A percentile compares a stretch with the other conserved stretches of the same genome.
phyloP scores from a whole-genome alignment of 2,888 invertebrate genomes.

The Siphlonurus alternatus region DNA sequence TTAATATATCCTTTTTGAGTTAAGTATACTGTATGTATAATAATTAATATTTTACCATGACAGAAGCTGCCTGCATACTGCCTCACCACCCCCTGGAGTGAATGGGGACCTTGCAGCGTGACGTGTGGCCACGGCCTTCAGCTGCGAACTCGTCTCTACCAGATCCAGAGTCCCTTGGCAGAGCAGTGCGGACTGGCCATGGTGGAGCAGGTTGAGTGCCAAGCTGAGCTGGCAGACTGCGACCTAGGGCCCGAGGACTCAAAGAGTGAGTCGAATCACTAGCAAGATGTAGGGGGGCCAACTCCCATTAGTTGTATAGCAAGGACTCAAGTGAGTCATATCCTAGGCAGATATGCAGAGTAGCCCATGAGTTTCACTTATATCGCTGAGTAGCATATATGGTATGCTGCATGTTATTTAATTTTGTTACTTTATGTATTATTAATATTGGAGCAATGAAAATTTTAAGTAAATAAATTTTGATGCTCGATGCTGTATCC shows the following conservation, averaged over 20 bases:
- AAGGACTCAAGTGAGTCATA: too few relatives aligned
- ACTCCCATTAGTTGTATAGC: neutral
- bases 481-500: too few relatives aligned
- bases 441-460: too few relatives aligned
- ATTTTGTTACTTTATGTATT: too few relatives aligned
- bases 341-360: too few relatives aligned
- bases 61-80: constrained; percentile 31
- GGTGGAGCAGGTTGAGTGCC: constrained; percentile 34
- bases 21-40: too few relatives aligned
- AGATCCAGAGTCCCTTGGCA: constrained; percentile 13
- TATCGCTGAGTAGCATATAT: too few relatives aligned
- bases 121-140: constrained; percentile 60
- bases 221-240: constrained; percentile 24
- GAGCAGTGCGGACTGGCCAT: constrained; percentile 29
- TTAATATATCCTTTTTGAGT: too few relatives aligned
- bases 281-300: neutral
- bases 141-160: constrained; percentile 36
- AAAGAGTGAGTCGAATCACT: constrained; percentile 20
- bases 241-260: constrained; percentile 20
- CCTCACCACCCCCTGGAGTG: constrained; percentile 52
- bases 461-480: too few relatives aligned
- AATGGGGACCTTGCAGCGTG: constrained; percentile 65
- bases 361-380: too few relatives aligned
- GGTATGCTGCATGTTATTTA: too few relatives aligned
- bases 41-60: too few relatives aligned